Conservation (phyloP, 2,888 invertebrate species). For the Allolobophora icterica region DNA sequence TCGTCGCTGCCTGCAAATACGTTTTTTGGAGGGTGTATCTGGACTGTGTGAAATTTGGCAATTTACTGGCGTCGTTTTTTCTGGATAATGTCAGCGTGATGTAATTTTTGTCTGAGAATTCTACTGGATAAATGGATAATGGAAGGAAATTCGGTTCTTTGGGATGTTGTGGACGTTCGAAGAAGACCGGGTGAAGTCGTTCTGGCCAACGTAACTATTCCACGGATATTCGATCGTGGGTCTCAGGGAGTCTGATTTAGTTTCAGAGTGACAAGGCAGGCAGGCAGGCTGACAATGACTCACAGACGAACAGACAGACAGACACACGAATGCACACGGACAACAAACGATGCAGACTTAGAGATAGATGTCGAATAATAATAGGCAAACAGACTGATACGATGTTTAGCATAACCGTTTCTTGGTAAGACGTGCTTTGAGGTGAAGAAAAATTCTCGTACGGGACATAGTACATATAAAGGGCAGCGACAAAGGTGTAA, state of each 20-base stretch:
- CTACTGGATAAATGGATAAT: background rate
- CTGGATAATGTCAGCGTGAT: background rate
- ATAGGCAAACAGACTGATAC: background rate
- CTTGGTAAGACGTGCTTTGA: background rate
- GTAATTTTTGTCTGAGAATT: background rate
- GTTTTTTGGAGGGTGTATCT: background rate
- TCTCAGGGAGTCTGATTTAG: background rate
- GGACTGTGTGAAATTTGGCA: background rate
- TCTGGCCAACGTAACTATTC: background rate
- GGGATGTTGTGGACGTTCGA: background rate
- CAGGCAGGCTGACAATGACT: background rate
- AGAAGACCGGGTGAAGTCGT: background rate
- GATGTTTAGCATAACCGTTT: background rate
- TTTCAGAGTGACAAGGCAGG: background rate
- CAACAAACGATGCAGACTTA: background rate
- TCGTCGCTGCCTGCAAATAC: background rate
- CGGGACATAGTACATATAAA: background rate
- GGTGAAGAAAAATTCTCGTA: background rate
- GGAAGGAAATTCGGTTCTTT: background rate
- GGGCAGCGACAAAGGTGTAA: background rate
- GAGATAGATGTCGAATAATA: background rate
- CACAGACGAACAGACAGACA: too few relatives aligned
- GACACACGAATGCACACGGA: background rate
- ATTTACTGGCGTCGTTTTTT: background rate
- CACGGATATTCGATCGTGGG: background rate